phyloP scores from a whole-genome alignment of 1,140 invertebrate genomes.

The Phortica variegata region DNA sequence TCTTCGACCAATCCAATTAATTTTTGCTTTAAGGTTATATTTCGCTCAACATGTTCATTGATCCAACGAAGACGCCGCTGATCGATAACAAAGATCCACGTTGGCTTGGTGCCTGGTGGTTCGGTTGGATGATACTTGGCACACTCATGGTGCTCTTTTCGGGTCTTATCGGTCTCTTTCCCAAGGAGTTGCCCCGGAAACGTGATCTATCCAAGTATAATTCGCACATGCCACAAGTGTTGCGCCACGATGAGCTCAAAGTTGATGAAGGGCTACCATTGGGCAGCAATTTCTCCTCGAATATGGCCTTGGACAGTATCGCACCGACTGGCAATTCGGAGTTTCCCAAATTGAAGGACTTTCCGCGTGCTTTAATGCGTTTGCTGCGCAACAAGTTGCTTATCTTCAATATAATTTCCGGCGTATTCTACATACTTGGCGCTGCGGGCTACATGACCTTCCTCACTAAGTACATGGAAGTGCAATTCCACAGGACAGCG shows the following conservation, averaged over 20 bases:
- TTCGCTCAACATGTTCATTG: slow-evolving; percentile 66
- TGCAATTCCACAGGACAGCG: slow-evolving; percentile 67
- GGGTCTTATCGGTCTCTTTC: slow-evolving; percentile 64
- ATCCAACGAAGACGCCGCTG: slow-evolving; percentile 64
- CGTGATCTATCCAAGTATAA: slow-evolving; percentile 25
- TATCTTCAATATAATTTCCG: slow-evolving; percentile 63
- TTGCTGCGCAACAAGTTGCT: slow-evolving; percentile 65
- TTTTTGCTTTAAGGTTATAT: slow-evolving; percentile 61
- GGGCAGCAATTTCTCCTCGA: slow-evolving; percentile 41
- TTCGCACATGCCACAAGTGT: slow-evolving; percentile 42
- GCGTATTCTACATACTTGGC: slow-evolving; percentile 66
- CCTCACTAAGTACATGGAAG: slow-evolving; percentile 71
- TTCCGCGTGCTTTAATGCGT: slow-evolving; percentile 62
- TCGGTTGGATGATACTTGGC: slow-evolving; percentile 66
- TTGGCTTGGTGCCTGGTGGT: slow-evolving; percentile 74
- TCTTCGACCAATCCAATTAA: background rate
- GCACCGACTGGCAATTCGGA: slow-evolving; percentile 30
- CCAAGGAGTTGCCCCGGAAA: slow-evolving; percentile 59
- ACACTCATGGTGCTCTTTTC: slow-evolving; percentile 62
- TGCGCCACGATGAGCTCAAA: slow-evolving; percentile 44
- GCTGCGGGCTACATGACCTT: slow-evolving; percentile 70
- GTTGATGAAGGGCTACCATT: slow-evolving; percentile 36
- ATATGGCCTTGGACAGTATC: slow-evolving; percentile 36
- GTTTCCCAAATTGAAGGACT: slow-evolving; percentile 57
- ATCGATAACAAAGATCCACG: slow-evolving; percentile 65